A percentile compares a stretch with the other conserved stretches of the same genome.
phyloP scores from a whole-genome alignment of 1,140 invertebrate genomes.

The Protaetia brevitarsis region DNA sequence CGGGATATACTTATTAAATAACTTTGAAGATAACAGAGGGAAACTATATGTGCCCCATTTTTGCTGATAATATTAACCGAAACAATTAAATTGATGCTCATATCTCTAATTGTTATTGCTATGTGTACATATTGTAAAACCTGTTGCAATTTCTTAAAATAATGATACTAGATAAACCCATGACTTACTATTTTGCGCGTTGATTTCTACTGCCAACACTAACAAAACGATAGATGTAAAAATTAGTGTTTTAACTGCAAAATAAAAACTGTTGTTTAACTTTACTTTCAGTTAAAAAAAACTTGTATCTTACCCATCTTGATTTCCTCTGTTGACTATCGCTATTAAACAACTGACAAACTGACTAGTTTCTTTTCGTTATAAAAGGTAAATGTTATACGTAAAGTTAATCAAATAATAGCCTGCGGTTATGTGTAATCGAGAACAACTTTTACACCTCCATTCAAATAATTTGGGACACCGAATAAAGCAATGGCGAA shows the following conservation, averaged over 20 bases:
- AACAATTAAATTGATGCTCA: too few relatives aligned
- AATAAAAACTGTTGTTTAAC: background rate
- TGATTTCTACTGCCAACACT: background rate
- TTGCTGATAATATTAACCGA: too few relatives aligned
- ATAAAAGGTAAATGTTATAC: background rate
- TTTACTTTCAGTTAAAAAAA: background rate
- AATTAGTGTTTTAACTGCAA: background rate
- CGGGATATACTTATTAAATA: too few relatives aligned
- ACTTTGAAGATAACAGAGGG: too few relatives aligned
- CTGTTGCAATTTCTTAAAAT: too few relatives aligned
- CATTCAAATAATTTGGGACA: background rate
- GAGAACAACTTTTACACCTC: background rate
- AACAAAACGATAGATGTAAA: background rate
- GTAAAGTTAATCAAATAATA: background rate
- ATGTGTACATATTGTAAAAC: too few relatives aligned
- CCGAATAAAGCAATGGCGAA: too few relatives aligned
- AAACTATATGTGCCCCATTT: too few relatives aligned
- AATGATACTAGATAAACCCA: too few relatives aligned
- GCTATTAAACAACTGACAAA: background rate
- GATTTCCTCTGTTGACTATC: background rate
- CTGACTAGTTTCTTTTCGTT: constrained; percentile 7
- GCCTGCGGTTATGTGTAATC: background rate
- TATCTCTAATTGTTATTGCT: too few relatives aligned
- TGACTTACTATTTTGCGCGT: background rate
- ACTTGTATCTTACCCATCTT: background rate